Evolutionary conservation across 1,140 invertebrate species (phyloP), one percentile per base, ranked within the genome.

Genomic region (Dendroctonus ponderosae): DNA sequence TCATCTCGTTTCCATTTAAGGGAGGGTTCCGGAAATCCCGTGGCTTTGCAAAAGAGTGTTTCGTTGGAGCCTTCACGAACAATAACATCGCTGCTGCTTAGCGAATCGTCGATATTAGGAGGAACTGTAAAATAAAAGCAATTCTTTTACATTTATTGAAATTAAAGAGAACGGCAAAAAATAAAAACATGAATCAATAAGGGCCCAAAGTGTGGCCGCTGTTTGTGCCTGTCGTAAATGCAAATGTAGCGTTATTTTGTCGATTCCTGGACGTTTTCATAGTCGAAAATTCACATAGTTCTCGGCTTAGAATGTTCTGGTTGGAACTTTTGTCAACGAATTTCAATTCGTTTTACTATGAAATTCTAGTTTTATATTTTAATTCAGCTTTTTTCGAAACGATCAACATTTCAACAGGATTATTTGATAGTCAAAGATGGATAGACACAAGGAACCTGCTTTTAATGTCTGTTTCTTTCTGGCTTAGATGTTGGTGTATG

Each of bases 1-100:
- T 94, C 92, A 78, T 96, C 92, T 70, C 94, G 84, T 80, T 92
- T 91, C 94, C 94, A 96, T 78, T 91, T 92, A 72, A 96, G 91
- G 70, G 81, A 89, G 3, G 94, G 94, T 71, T 87, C 85, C 39
- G 94, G 94, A 75, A 91, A 93, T 75, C 94, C 94, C 72, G 89
- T 90, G 65, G 94, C 94, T 77, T 90, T 89, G 80, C 94, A 96
- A 69, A 85, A 88, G 64, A 96, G 81, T 8, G 88, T 92, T 57
- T 96, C 91, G 80, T 96, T 95, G 64, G 91, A 85, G 59, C 90
- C 91, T 82, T 97, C 94, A 15, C 92, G 84, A 15, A 94, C 92
- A 72, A 96, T 93, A 41, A 94, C 89, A 79, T 96, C 93, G 71
- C 91, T 91, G 74, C 92, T 93, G 76, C 91, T 93, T 76, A 91